phyloP scores from a whole-genome alignment of 2,888 invertebrate genomes.

The Deroplatys truncata region DNA sequence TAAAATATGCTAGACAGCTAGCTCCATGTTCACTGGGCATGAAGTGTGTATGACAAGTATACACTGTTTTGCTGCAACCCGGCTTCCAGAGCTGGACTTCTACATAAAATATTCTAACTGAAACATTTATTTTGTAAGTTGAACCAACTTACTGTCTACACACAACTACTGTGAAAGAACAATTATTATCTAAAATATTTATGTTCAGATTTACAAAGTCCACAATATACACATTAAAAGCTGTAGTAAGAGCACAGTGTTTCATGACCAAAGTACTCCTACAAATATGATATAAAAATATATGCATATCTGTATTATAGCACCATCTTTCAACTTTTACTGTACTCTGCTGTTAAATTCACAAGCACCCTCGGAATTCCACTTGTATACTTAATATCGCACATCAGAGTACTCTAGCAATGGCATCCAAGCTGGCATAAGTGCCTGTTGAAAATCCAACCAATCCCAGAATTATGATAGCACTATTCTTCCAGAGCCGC shows the following conservation, averaged over 20 bases:
- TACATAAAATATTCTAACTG: no score
- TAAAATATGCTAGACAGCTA: neutral
- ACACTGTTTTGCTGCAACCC: no score
- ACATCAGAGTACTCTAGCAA: neutral
- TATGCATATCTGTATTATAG: neutral
- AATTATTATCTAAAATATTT: neutral
- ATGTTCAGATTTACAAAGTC: neutral
- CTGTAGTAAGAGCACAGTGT: neutral
- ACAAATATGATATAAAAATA: neutral
- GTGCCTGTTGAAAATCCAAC: constrained; percentile 71
- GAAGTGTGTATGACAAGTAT: no score
- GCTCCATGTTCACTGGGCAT: no score
- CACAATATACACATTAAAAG: neutral
- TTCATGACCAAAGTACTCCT: neutral
- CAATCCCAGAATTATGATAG: constrained; percentile 64
- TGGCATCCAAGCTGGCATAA: constrained; percentile 60
- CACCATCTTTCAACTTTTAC: neutral
- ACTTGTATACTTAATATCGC: neutral
- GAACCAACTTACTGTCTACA: no score
- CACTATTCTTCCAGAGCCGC: constrained; percentile 52
- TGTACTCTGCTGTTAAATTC: neutral
- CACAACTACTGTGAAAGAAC: no score
- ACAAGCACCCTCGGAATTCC: neutral
- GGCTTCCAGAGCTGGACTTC: no score
- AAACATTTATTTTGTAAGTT: no score